These are phyloP conservation scores for Andricus grossulariae DNA, from an alignment of 1,140 invertebrate species.

Conservation along the genomic window DNA sequence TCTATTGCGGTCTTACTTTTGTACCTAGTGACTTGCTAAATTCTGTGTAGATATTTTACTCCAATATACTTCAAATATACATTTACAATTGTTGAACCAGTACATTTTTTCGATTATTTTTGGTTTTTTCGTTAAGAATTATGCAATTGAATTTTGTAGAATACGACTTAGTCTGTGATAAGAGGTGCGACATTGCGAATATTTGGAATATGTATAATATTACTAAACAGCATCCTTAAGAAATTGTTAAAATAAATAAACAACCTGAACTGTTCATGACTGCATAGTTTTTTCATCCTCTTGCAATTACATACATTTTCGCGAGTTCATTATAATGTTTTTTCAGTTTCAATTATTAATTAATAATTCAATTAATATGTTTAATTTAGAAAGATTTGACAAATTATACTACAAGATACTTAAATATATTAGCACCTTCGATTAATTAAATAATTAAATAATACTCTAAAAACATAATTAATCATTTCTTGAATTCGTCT, in stretches of 20 bases:
- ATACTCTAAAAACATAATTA: too few species aligned
- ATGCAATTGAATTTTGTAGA: neutral
- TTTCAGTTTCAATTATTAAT: too few species aligned
- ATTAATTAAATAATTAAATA: too few species aligned
- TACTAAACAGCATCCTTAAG: constrained; percentile 34
- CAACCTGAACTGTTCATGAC: neutral
- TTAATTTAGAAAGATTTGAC: too few species aligned
- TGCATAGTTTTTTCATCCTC: neutral
- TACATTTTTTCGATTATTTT: neutral
- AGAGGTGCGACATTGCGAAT: constrained; percentile 38
- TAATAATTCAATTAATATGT: too few species aligned
- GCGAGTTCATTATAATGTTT: too few species aligned
- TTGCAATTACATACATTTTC: neutral
- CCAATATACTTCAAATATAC: neutral
- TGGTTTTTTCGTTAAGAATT: neutral
- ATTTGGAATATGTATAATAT: constrained; percentile 39
- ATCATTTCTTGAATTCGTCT: too few species aligned
- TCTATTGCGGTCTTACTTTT: too few species aligned
- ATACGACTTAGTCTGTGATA: constrained; percentile 50
- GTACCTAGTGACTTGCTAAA: too few species aligned
- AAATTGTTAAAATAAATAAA: constrained; percentile 31
- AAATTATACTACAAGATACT: too few species aligned
- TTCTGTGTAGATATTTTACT: neutral
- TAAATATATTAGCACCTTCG: too few species aligned
- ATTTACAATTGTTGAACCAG: neutral